phyloP scores from a whole-genome alignment of 2,113 vertebrate genomes.

The Xiphophorus hellerii region DNA sequence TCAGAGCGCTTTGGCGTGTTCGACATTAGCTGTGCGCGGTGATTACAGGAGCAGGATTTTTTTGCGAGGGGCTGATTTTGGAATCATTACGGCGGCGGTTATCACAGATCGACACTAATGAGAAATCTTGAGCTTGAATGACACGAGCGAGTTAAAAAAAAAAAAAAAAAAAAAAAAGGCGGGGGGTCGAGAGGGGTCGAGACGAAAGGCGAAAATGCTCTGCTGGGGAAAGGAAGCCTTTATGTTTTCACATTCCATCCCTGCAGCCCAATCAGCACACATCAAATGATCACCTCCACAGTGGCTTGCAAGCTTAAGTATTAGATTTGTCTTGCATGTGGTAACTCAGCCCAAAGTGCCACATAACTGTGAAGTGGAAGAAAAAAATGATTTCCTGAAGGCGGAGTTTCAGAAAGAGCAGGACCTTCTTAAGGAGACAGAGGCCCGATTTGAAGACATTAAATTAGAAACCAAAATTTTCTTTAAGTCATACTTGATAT shows the following conservation, averaged over 20 bases:
- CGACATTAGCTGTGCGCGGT: constrained; percentile 69
- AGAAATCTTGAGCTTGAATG: constrained; percentile 56
- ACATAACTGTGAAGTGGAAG: too few species aligned
- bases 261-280: not conserved
- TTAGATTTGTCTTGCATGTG: not conserved
- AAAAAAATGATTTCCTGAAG: too few species aligned
- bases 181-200: not conserved
- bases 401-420: too few species aligned
- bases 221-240: not conserved
- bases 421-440: too few species aligned
- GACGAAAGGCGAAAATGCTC: constrained; percentile 2
- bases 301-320: not conserved
- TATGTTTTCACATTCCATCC: too few species aligned
- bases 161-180: too few species aligned
- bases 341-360: too few species aligned
- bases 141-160: constrained; percentile 46
- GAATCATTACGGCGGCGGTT: constrained; percentile 67
- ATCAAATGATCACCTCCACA: not conserved
- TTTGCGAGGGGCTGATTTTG: constrained; percentile 62
- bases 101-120: constrained; percentile 66
- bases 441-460: too few species aligned
- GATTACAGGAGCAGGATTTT: constrained; percentile 75
- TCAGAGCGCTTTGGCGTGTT: constrained; percentile 68
- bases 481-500: too few species aligned
- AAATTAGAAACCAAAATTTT: too few species aligned